Percentiles rank a stretch among this genome's conserved stretches.
Conservation (phyloP, 2,888 invertebrate species). For the Drosophila pseudotakahashii region DNA sequence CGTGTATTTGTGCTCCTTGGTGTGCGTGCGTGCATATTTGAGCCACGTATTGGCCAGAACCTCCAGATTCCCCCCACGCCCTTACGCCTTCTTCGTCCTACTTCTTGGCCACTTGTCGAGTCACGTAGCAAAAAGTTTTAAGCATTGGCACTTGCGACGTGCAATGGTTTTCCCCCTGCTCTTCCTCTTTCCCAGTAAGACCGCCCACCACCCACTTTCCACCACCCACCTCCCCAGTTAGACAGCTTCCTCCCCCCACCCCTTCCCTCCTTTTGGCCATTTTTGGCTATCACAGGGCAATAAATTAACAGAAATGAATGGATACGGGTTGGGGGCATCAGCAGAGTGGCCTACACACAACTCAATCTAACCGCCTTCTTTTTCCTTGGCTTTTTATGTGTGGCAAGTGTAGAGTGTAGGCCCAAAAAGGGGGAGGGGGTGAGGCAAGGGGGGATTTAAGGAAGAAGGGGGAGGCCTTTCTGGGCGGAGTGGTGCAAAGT, state of each 20-base stretch:
- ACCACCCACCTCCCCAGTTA: constrained; percentile 6
- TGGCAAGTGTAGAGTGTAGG: constrained; percentile 59
- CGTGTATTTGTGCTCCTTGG: constrained; percentile 23
- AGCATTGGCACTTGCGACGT: constrained; percentile 78
- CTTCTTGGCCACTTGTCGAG: constrained; percentile 64
- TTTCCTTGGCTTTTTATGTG: constrained; percentile 51
- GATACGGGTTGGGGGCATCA: constrained; percentile 39
- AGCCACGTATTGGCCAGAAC: constrained; percentile 75
- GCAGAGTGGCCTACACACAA: constrained; percentile 43
- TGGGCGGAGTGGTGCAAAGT: constrained; percentile 38
- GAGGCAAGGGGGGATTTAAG: background rate
- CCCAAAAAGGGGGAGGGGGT: constrained; percentile 1
- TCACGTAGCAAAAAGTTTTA: constrained; percentile 80
- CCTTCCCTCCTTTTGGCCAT: constrained; percentile 16
- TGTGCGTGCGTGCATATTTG: constrained; percentile 75
- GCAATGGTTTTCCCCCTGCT: constrained; percentile 35
- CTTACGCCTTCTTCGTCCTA: constrained; percentile 8
- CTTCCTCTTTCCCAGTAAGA: no score
- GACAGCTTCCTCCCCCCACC: constrained; percentile 8
- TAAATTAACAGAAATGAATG: constrained; percentile 79
- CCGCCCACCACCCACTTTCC: constrained; percentile 3
- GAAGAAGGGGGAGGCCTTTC: background rate
- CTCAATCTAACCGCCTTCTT: constrained; percentile 35
- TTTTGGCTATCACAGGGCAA: constrained; percentile 61
- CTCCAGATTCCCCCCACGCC: background rate